Evolutionary conservation across 2,113 vertebrate species (phyloP).

Genomic region (Tupaia chinensis): DNA sequence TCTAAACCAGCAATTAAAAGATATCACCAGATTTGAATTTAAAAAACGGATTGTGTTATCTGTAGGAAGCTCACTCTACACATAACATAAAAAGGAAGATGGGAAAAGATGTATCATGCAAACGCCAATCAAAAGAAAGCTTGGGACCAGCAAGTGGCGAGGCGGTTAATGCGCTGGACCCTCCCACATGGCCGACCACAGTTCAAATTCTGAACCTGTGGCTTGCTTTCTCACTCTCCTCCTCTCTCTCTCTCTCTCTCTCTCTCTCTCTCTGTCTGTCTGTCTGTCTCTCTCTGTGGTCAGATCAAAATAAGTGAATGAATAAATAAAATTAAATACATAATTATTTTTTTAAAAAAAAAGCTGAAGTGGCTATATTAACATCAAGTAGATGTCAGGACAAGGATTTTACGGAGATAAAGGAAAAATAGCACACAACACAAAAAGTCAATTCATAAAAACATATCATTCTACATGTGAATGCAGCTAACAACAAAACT

Average conservation of each 20-base stretch:
- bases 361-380: neutral
- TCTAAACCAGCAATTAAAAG: constrained; percentile 11
- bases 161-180: too few species aligned
- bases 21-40: neutral
- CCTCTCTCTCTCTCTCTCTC: too few species aligned
- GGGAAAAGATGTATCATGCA: neutral
- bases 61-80: constrained; percentile 20
- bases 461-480: neutral
- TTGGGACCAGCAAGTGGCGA: too few species aligned
- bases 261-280: too few species aligned
- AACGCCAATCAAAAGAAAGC: constrained; percentile 22
- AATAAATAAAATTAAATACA: too few species aligned
- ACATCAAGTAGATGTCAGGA: constrained; percentile 12
- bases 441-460: constrained; percentile 22
- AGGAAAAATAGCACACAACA: neutral
- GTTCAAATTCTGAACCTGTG: too few species aligned
- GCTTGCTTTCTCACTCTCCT: too few species aligned
- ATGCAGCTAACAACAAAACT: neutral
- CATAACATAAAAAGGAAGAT: neutral
- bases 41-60: neutral
- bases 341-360: neutral
- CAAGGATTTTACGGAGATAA: neutral
- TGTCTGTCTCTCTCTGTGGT: too few species aligned
- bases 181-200: too few species aligned
- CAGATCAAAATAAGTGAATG: too few species aligned